Evolutionary conservation across 2,113 vertebrate genomes (phyloP), one percentile per base, ranked within the genome.

Genomic region (Nettapus auritus): DNA sequence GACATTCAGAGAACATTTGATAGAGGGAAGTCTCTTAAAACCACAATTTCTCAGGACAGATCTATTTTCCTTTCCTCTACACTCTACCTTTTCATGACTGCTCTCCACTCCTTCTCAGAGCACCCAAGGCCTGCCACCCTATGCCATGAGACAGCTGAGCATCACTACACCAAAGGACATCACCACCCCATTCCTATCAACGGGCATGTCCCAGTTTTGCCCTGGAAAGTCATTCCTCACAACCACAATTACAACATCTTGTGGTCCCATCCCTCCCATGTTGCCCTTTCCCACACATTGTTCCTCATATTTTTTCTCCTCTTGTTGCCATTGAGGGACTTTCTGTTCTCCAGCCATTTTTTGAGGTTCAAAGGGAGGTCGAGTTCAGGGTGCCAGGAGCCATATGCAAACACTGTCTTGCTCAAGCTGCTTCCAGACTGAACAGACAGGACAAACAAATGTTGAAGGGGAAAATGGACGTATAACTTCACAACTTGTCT

Each of bases 191-290:
- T 7, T 70, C 15, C 18, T 63, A 17, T 70, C 44, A 67, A 3
- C 2, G 18, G 28, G 4, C 5, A 68, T 53, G 18, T 26, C 9
- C 26, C 22, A 3, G 11, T 1, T 56, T 77, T 81, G 5, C 28
- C 22, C 20, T 63, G 73, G 15, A 48, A 70, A 26, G 8, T 64
- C 10, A 13, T 56, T 89, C 48, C 23, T 60, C 19, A 33, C 46
- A 19, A 12, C 52, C 53, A 53, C 7, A 67, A 50, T 50, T 34
- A 68, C 7, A 26, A 1, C 9, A 5, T 46, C 34, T 15, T 1
- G 0, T 6, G 7, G 34, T 42, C 38, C 31, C 0, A 1, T 38
- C 25, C 14, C 31, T 88, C 40, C 21, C 13, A 46, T 0, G 0
- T 13, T 52, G 29, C 9, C 16, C 20, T 9, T n/a, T 22, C 50